Evolutionary conservation across 2,888 invertebrate genomes (phyloP), one percentile per base, ranked within the genome.

Genomic region (Podotricha telesiphe): DNA sequence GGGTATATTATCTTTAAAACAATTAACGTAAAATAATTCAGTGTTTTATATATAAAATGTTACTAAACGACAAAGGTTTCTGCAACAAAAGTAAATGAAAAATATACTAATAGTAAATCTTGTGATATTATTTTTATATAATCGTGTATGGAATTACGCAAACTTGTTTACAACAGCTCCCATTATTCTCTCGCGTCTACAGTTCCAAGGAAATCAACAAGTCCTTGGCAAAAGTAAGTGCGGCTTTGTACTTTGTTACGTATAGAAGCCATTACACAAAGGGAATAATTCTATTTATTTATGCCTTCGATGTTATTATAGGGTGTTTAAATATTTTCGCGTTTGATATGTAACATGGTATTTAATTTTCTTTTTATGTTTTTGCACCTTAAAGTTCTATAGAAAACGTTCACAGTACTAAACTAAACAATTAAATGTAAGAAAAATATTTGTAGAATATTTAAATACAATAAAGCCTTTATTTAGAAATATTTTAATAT

Each of bases 261-360:
- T 22, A 61, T 42, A 42, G 67, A 67, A 67, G 45, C 67, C 66
- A 45, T 59, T 59, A 11, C 37, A 67, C 59, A 67, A 67, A 45
- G 40, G 20, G 50, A 67, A 61, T 34, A 67, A 66, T 37, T 40
- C 4, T 15, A 59, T 67, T 42, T n/a, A 51, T 67, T 61, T 61
- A 45, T 45, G 67, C 28, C 51, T 67, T 45, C n/a, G n/a, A 45
- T 51, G 51, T 61, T 87, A 86, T 87, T 85, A 86, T 85, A 78
- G 45, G n/a, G 28, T 40, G 11, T 74, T 79, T 77, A 78, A 82
- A 85, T 86, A 83, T 82, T 75, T 71, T 75, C 75, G 4, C n/a
- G 22, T 45, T 59, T 28, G 28, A 42, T 42, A 59, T 59, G 59
- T 45, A 5, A 45, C n/a, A 15, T 22, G 40, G 19, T 20, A 40